Conservation (phyloP, 2,888 invertebrate species). For the Osmoderma eremita region DNA sequence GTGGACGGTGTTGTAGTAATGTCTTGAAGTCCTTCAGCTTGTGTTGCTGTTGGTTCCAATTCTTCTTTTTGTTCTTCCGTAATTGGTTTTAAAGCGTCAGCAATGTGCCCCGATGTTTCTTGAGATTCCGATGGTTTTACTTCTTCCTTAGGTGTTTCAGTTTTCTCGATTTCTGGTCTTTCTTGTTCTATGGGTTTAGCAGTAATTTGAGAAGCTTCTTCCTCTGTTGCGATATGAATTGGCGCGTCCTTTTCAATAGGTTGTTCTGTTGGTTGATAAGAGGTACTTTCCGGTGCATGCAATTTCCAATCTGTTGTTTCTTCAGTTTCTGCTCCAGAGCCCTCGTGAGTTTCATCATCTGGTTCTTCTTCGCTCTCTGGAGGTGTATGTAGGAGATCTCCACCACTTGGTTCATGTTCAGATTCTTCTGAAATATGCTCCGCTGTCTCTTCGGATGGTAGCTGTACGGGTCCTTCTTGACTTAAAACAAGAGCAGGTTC, state of each 20-base stretch:
- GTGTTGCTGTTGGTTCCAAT: constrained; percentile 22
- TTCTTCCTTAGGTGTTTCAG: constrained; percentile 4
- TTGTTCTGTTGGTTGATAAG: not conserved
- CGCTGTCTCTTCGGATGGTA: constrained; percentile 9
- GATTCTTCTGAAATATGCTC: constrained; percentile 13
- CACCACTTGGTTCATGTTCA: constrained; percentile 10
- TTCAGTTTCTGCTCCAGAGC: constrained; percentile 17
- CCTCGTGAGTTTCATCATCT: constrained; percentile 21
- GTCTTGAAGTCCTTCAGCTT: constrained; percentile 1
- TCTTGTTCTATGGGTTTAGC: not conserved
- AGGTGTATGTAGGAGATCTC: not conserved
- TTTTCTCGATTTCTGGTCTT: not conserved
- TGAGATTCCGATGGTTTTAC: constrained; percentile 5
- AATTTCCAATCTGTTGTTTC: constrained; percentile 15
- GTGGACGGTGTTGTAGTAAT: constrained; percentile 21
- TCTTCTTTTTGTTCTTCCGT: constrained; percentile 46
- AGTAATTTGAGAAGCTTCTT: constrained; percentile 14
- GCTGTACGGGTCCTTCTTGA: constrained; percentile 14
- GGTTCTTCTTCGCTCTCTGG: not conserved
- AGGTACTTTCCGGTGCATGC: constrained; percentile 24
- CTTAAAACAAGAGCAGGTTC: constrained; percentile 5
- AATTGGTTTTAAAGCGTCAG: constrained; percentile 38
- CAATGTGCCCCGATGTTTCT: constrained; percentile 15
- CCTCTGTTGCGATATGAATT: constrained; percentile 9
- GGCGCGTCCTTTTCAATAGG: constrained; percentile 14